Evolutionary conservation across 2,113 vertebrate genomes (phyloP).

Genomic region (Mungos mungo): DNA sequence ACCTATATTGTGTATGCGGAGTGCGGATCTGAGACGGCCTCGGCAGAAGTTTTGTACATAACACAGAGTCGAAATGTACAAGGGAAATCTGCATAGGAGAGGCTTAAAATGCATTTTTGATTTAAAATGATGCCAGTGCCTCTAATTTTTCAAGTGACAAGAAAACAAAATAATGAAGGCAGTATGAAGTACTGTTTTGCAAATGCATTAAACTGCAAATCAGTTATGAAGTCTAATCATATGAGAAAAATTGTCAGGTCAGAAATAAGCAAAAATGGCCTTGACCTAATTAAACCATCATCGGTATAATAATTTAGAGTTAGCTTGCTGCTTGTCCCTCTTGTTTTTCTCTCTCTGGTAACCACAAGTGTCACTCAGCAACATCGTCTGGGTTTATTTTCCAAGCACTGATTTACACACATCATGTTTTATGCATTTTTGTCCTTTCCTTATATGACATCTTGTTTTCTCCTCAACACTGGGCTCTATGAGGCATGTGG

Average conservation of each 20-base stretch:
- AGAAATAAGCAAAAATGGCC: slow-evolving; percentile 18
- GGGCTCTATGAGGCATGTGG: background rate
- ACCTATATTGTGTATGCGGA: background rate
- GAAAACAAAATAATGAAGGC: slow-evolving; percentile 54
- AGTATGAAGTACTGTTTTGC: slow-evolving; percentile 17
- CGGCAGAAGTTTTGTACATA: background rate
- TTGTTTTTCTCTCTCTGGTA: slow-evolving; percentile 40
- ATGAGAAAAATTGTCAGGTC: background rate
- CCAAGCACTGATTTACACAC: background rate
- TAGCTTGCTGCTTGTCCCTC: background rate
- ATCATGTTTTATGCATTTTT: background rate
- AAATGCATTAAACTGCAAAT: slow-evolving; percentile 38
- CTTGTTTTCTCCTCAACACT: background rate
- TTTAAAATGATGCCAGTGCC: background rate
- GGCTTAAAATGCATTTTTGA: background rate
- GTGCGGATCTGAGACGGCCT: background rate
- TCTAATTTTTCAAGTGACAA: slow-evolving; percentile 58
- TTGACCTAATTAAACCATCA: slow-evolving; percentile 56
- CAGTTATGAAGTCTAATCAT: slow-evolving; percentile 36
- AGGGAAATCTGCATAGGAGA: background rate
- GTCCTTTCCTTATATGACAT: background rate
- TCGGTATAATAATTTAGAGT: background rate
- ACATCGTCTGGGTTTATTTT: background rate
- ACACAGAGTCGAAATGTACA: background rate
- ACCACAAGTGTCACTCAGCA: background rate